Conservation (phyloP, 1,140 invertebrate genomes). For the Rhagoletis zephyria region DNA sequence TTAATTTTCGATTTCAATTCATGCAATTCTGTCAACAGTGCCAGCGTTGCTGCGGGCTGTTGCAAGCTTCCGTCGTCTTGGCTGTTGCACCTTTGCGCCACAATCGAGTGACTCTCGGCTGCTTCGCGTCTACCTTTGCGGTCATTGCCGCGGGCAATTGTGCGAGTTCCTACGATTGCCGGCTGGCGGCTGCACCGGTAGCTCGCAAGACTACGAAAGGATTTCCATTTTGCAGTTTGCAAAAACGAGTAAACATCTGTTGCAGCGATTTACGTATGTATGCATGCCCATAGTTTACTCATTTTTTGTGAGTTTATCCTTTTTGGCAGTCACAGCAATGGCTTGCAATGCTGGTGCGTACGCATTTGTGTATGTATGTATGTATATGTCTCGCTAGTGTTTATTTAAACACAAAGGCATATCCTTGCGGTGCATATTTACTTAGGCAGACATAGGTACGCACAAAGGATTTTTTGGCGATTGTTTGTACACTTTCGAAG, state of each 20-base stretch:
- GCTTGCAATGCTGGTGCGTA: not conserved
- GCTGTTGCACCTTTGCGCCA: slow-evolving; percentile 34
- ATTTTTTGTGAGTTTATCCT: not conserved
- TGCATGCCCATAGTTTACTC: not conserved
- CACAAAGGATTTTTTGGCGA: not conserved
- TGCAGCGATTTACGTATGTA: not conserved
- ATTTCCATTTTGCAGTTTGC: slow-evolving; percentile 23
- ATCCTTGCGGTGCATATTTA: slow-evolving; percentile 35
- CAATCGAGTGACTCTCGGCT: not conserved
- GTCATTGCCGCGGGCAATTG: slow-evolving; percentile 49
- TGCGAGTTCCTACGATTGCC: slow-evolving; percentile 2
- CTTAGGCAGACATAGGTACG: slow-evolving; percentile 21
- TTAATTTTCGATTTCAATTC: slow-evolving; percentile 51
- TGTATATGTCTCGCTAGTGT: not conserved
- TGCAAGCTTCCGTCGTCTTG: not conserved
- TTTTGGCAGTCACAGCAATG: not conserved
- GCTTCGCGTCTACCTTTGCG: slow-evolving; percentile 37
- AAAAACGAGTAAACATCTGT: slow-evolving; percentile 20
- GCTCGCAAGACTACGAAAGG: slow-evolving; percentile 12
- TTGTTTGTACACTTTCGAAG: slow-evolving; percentile 11
- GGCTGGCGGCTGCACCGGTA: slow-evolving; percentile 31
- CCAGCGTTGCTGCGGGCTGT: not conserved
- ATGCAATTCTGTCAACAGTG: not conserved
- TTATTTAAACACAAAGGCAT: slow-evolving; percentile 34
- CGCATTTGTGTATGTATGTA: not conserved